Conservation (phyloP, 2,113 vertebrate species). For the mouse (Mus musculus) region GRCm39 chr11:38979501-38980000, state of each 20-base stretch:
- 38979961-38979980: neutral
- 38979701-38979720: neutral
- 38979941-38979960: neutral
- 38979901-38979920: neutral
- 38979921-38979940: neutral
- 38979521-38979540: neutral
- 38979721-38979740: neutral
- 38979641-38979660: neutral
- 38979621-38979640: neutral
- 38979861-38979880: neutral
- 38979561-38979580: neutral
- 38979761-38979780: rapidly evolving
- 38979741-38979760: neutral
- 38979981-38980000: neutral
- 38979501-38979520: neutral
- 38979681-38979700: neutral
- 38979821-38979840: neutral
- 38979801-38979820: neutral
- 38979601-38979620: neutral
- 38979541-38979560: neutral
- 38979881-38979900: conserved; percentile 36
- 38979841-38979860: neutral
- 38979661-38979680: neutral
- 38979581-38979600: neutral
- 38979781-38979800: neutral